phyloP scores from a whole-genome alignment of 2,888 invertebrate genomes.

The Meliscaeva auricollis region DNA sequence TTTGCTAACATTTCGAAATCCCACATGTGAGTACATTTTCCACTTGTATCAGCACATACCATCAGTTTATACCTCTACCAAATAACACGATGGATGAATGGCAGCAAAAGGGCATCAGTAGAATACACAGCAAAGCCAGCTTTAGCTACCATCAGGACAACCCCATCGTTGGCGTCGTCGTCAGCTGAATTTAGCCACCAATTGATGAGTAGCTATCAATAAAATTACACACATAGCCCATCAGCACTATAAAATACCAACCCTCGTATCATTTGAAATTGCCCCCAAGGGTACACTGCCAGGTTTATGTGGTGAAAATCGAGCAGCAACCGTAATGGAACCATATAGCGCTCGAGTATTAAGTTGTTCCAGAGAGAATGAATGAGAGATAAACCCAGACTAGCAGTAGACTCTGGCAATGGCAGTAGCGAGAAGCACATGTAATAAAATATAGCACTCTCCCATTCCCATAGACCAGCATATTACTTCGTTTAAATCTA shows the following conservation, averaged over 20 bases:
- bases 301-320: slow-evolving; percentile 74
- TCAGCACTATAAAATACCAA: slow-evolving; percentile 66
- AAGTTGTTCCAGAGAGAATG: slow-evolving; percentile 44
- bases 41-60: slow-evolving; percentile 23
- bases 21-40: slow-evolving; percentile 31
- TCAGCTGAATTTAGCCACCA: slow-evolving; percentile 73
- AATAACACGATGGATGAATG: slow-evolving; percentile 19
- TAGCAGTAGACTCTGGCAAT: slow-evolving; percentile 19
- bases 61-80: background rate
- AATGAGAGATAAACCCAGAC: slow-evolving; percentile 29
- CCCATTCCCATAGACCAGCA: slow-evolving; percentile 69
- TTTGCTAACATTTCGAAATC: slow-evolving; percentile 10
- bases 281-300: slow-evolving; percentile 72
- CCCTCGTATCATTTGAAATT: slow-evolving; percentile 66
- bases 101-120: slow-evolving; percentile 14
- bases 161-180: slow-evolving; percentile 63
- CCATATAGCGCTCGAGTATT: slow-evolving; percentile 16
- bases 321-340: slow-evolving; percentile 56
- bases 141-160: slow-evolving; percentile 1
- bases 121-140: slow-evolving; percentile 2
- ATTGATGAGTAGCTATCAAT: slow-evolving; percentile 76
- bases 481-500: slow-evolving; percentile 74
- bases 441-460: background rate
- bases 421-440: background rate
- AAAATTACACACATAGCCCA: slow-evolving; percentile 74